Evolutionary conservation across 35 echinoderm and acorn worm genomes (phyloP).

Genomic region (Ophioderma brevispina): DNA sequence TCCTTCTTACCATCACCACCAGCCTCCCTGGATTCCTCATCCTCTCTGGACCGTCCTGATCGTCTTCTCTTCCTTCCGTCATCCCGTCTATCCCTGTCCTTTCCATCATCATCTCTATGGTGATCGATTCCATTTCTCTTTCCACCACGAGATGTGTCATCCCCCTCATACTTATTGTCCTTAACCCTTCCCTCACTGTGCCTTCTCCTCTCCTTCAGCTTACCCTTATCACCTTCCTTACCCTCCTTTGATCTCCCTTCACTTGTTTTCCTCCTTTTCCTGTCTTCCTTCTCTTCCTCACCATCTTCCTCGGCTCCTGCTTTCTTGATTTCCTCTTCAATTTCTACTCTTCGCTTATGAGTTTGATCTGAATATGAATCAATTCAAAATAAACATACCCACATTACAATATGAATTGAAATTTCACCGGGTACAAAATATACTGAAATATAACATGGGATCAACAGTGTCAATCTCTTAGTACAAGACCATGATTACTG

Average conservation of each 20-base stretch:
- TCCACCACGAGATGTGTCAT: neutral
- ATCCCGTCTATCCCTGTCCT: slow-evolving; percentile 15
- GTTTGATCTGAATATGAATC: neutral
- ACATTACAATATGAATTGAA: neutral
- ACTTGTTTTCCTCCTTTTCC: neutral
- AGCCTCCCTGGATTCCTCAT: neutral
- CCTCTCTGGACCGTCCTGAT: neutral
- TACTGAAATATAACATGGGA: too few relatives aligned
- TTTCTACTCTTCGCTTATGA: slow-evolving; percentile 39
- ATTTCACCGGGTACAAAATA: too few relatives aligned
- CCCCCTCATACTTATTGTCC: slow-evolving; percentile 41
- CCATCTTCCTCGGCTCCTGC: slow-evolving; percentile 9
- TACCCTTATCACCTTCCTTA: slow-evolving; percentile 36
- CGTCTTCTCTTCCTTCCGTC: neutral
- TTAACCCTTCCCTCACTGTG: slow-evolving; percentile 59
- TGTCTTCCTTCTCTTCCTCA: neutral
- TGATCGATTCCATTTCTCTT: slow-evolving; percentile 13
- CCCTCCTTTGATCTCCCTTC: slow-evolving; percentile 14
- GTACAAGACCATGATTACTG: too few relatives aligned
- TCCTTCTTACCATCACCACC: slow-evolving; percentile 6
- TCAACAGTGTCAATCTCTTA: too few relatives aligned
- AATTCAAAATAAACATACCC: neutral
- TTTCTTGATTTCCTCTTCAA: slow-evolving; percentile 42
- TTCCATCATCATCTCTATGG: slow-evolving; percentile 33
- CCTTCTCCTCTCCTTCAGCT: slow-evolving; percentile 10